A percentile compares a stretch with the other conserved stretches of the same genome.
These are phyloP conservation scores for Hystrix brachyura DNA, from an alignment of 2,113 vertebrate genomes.

Conservation along the genomic window DNA sequence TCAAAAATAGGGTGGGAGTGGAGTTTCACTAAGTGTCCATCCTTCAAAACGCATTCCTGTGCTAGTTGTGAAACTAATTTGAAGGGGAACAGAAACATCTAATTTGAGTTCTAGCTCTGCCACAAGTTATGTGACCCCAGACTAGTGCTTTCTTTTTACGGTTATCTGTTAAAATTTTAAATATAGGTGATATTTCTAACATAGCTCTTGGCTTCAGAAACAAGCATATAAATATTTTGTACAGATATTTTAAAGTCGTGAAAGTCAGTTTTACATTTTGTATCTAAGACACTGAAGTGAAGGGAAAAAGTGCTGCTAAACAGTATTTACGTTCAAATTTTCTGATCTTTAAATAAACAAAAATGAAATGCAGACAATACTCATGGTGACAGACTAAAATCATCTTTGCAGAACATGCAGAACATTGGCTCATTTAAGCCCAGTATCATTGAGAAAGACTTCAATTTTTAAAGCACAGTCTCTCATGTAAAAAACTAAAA, in stretches of 20 bases:
- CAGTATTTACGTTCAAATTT: background rate
- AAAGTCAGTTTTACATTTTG: background rate
- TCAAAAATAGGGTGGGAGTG: background rate
- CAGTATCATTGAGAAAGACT: background rate
- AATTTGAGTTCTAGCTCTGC: background rate
- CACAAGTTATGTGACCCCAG: background rate
- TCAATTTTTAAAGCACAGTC: background rate
- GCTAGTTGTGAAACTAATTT: background rate
- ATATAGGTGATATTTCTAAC: background rate
- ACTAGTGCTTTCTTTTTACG: background rate
- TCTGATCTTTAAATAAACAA: background rate
- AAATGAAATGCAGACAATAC: background rate
- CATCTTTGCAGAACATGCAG: background rate
- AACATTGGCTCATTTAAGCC: background rate
- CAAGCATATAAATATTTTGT: background rate
- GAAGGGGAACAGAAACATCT: background rate
- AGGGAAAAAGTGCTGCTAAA: background rate
- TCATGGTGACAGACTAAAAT: background rate
- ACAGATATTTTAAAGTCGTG: background rate
- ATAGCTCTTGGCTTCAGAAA: background rate
- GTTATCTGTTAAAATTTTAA: background rate
- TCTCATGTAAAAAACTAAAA: background rate
- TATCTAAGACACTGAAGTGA: background rate
- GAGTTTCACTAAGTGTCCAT: background rate
- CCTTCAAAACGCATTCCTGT: background rate